Evolutionary conservation across 1,140 invertebrate genomes (phyloP), one percentile per base, ranked within the genome.

Genomic region (Eupristina koningsbergeri): DNA sequence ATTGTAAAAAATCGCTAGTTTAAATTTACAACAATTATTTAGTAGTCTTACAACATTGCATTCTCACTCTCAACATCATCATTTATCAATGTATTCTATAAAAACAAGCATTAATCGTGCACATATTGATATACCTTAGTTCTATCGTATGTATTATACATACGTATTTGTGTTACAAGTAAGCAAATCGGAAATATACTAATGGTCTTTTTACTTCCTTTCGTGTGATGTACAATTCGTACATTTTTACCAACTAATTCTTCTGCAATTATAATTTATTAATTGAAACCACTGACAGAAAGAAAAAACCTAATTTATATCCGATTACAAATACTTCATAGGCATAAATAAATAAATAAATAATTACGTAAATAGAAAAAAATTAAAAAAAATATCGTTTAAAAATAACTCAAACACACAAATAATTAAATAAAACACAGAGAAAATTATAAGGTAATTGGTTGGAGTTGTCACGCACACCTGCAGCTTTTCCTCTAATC

Each of bases 11-110:
- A 29, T n/a, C 26, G 64, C 41, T 67, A 69, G 29, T n/a, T 73
- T 61, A 29, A 7, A 22, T 36, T 26, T 0, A 39, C 31, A 75
- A 29, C 61, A 67, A 77, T 17, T 7, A 41, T 69, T 31, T 69
- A 83, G 7, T 71, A 73, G 64, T 26, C 31, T n/a, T 63, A 84
- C 67, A 78, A 45, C 82, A 84, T 84, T 79, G 50, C 82, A 39
- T 17, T 63, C 19, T 26, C 67, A 74, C 76, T 83, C 64, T 71
- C 9, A 63, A 83, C 63, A 83, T 71, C 9, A 63, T 78, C 63
- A 83, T 29, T 61, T 83, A 34, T 36, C 67, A 36, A 69, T n/a
- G 34, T 82, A 74, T 81, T 61, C 29, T 1, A 39, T 36, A 50
- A 63, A n/a, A 47, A 53, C 81, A 82, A 36, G 64, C 74, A 67